Percentiles rank a stretch among this genome's conserved stretches.
phyloP scores from a whole-genome alignment of 2,888 invertebrate genomes.

The Melikaiella ostensackeni region DNA sequence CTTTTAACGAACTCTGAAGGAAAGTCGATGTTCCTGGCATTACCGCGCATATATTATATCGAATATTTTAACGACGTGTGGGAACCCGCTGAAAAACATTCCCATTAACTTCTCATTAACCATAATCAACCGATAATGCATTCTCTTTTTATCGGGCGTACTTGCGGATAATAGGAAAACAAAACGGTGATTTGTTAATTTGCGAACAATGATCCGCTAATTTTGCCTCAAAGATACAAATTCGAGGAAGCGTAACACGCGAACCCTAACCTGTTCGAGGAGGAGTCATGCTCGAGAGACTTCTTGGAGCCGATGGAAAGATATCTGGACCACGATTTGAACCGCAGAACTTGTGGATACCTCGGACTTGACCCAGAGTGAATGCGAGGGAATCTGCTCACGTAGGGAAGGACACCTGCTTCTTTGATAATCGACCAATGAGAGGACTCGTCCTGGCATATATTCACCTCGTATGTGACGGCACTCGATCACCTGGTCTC shows the following conservation, averaged over 20 bases:
- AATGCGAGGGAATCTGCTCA: conserved; percentile 46
- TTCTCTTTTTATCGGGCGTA: not conserved
- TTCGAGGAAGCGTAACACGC: not conserved
- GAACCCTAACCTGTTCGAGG: conserved; percentile 13
- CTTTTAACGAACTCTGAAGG: conserved; percentile 55
- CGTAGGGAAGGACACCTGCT: conserved; percentile 54
- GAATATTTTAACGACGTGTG: conserved; percentile 31
- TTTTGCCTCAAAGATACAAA: not conserved
- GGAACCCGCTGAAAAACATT: conserved; percentile 30
- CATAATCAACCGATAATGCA: conserved; percentile 13
- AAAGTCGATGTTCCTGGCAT: conserved; percentile 29
- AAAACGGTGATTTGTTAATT: not conserved
- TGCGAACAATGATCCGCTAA: not conserved
- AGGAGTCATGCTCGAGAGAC: conserved; percentile 52
- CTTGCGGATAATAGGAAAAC: not conserved
- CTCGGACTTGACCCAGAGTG: conserved; percentile 39
- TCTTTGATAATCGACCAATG: conserved; percentile 49
- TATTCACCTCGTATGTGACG: conserved; percentile 52
- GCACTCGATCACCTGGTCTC: conserved; percentile 49
- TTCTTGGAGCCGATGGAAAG: conserved; percentile 50
- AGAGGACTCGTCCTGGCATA: conserved; percentile 10
- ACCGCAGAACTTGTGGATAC: not conserved
- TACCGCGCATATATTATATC: conserved; percentile 33
- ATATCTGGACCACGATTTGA: conserved; percentile 49
- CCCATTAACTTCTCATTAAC: conserved; percentile 32